phyloP scores from a whole-genome alignment of 2,888 invertebrate species.

The Malacosoma neustria region DNA sequence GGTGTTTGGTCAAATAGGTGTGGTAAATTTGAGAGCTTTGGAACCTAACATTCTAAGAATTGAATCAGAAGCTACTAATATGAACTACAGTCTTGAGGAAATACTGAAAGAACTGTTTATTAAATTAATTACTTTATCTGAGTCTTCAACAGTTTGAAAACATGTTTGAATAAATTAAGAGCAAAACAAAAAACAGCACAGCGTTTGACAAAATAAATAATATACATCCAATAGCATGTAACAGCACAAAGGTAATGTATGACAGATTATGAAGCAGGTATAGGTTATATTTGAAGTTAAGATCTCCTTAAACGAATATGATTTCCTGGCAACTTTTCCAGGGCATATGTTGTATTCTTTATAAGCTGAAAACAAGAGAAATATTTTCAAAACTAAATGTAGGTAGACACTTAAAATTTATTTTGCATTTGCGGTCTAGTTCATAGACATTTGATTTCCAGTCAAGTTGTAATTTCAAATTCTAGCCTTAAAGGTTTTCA shows the following conservation, averaged over 20 bases:
- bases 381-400: too few relatives aligned
- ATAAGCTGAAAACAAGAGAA: slow-evolving; percentile 21
- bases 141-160: too few relatives aligned
- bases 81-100: too few relatives aligned
- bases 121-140: neutral
- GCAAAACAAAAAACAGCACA: slow-evolving; percentile 28
- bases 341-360: slow-evolving; percentile 20
- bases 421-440: too few relatives aligned
- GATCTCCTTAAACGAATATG: slow-evolving; percentile 16
- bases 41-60: too few relatives aligned
- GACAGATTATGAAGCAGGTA: slow-evolving; percentile 9
- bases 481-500: too few relatives aligned
- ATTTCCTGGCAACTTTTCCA: slow-evolving; percentile 18
- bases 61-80: too few relatives aligned
- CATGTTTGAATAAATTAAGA: slow-evolving; percentile 11
- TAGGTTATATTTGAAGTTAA: slow-evolving; percentile 7
- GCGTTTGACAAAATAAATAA: slow-evolving; percentile 19
- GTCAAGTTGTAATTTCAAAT: too few relatives aligned
- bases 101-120: neutral
- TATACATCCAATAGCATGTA: slow-evolving; percentile 21
- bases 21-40: too few relatives aligned
- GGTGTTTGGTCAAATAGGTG: too few relatives aligned
- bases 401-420: too few relatives aligned
- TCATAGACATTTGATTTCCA: too few relatives aligned
- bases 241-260: slow-evolving; percentile 18